Evolutionary conservation across 35 echinoderm and acorn worm species (phyloP).

Genomic region (Stichopus chloronotus): DNA sequence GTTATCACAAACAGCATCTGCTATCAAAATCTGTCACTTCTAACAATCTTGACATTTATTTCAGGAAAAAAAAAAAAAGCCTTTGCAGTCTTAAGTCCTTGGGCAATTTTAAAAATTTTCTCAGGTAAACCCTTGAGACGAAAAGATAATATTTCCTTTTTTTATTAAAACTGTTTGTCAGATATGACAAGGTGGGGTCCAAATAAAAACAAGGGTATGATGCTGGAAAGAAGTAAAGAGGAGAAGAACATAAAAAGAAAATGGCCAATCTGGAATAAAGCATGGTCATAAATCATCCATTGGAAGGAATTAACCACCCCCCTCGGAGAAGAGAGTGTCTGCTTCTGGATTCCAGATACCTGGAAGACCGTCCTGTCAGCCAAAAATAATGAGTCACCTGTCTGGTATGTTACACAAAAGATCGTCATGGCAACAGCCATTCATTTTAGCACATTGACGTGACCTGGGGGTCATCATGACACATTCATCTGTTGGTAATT

Average conservation of each 20-base stretch:
- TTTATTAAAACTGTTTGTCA: too few relatives aligned
- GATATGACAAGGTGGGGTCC: background rate
- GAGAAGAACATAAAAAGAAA: background rate
- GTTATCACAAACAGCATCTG: too few relatives aligned
- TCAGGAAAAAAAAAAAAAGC: too few relatives aligned
- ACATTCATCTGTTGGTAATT: slow-evolving; percentile 9
- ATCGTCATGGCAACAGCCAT: background rate
- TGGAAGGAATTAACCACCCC: background rate
- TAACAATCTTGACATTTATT: too few relatives aligned
- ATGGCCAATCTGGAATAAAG: too few relatives aligned
- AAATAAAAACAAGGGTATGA: background rate
- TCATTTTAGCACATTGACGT: background rate
- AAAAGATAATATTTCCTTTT: too few relatives aligned
- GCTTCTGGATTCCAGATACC: too few relatives aligned
- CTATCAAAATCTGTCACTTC: too few relatives aligned
- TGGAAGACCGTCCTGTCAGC: background rate
- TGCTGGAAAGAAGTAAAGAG: background rate
- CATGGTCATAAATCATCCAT: background rate
- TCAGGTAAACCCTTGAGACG: too few relatives aligned
- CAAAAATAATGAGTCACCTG: background rate
- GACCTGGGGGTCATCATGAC: background rate
- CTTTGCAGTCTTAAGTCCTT: too few relatives aligned
- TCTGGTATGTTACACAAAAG: background rate
- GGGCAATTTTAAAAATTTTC: too few relatives aligned
- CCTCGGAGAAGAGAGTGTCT: background rate